Base-by-base conservation (phyloP, 2,797 vertebrate genomes). In the Gambusia yucatana region DNA sequence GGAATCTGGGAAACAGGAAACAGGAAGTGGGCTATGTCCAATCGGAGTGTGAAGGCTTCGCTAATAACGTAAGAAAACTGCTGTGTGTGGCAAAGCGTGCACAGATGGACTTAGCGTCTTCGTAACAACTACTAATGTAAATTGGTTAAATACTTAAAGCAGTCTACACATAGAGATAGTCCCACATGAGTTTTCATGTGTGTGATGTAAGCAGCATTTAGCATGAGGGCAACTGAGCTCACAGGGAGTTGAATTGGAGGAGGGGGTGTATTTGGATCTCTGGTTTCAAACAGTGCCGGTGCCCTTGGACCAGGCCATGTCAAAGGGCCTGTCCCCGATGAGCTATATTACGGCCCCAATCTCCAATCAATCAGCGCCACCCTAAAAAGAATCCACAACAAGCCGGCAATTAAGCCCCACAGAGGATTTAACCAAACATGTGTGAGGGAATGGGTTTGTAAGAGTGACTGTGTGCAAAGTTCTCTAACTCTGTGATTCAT, bases 291-390 rank as follows among this genome's bases (percentile, higher is more conserved):
- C 92, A 85, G 86, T 22, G 55, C 75, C 30, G 59, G 86, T 47
- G 79, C 90, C 88, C 84, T 85, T 90, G 91, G 92, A 93, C 86
- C 79, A 36, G 85, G 79, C 82, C 75, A 39, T 93, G 94, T 94
- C 94, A 96, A 95, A 95, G 95, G 95, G 88, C 91, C 78, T 1
- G 83, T 95, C 96, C 94, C 95, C 1, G 22, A 92, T 90, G 94
- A 89, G 91, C 88, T 93, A 94, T 96, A 95, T 95, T 94, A 95
- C 83, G 90, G 81, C 88, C 77, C 92, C 84, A 90, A 94, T 95
- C 92, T 90, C 92, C 91, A 95, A 95, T 96, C 95, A 95, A 95
- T 96, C 96, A 96, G 92, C 95, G 90, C 94, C 50, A 77, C 14
- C 90, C 93, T 95, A 95, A 94, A 95, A 92, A 87, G 88, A 93